Evolutionary conservation across 2,113 vertebrate genomes (phyloP).

Genomic region (Spheniscus mendiculus): DNA sequence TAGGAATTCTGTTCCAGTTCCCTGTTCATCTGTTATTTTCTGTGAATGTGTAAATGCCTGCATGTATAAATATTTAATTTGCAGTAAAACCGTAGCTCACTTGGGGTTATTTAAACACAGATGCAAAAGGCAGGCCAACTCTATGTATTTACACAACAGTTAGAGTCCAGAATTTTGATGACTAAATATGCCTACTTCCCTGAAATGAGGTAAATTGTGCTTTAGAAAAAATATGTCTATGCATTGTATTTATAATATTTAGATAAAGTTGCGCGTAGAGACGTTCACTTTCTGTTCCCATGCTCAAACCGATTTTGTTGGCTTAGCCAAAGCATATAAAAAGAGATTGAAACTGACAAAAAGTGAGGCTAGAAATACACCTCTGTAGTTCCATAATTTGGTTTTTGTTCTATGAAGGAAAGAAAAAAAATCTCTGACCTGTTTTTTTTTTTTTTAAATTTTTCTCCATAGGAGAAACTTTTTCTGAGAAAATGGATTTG

Average conservation of each 20-base stretch:
- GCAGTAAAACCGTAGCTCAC: neutral
- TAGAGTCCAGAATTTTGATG: neutral
- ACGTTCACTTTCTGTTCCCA: neutral
- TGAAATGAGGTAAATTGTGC: neutral
- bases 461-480: neutral
- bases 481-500: neutral
- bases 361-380: neutral
- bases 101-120: conserved; percentile 3
- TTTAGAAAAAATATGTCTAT: neutral
- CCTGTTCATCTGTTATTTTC: neutral
- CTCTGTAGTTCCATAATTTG: neutral
- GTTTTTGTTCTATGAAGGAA: neutral
- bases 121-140: neutral
- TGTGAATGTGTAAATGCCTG: neutral
- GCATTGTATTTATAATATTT: neutral
- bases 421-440: neutral
- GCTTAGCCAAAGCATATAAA: neutral
- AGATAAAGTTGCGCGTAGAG: neutral
- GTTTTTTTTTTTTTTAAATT: neutral
- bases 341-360: neutral
- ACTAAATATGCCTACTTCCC: neutral
- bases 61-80: conserved; percentile 16
- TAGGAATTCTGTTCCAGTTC: neutral
- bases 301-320: neutral
- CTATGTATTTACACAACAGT: neutral